A percentile compares a stretch with the other conserved stretches of the same genome.
phyloP scores from a whole-genome alignment of 2,888 invertebrate species.

The Belgica antarctica region DNA sequence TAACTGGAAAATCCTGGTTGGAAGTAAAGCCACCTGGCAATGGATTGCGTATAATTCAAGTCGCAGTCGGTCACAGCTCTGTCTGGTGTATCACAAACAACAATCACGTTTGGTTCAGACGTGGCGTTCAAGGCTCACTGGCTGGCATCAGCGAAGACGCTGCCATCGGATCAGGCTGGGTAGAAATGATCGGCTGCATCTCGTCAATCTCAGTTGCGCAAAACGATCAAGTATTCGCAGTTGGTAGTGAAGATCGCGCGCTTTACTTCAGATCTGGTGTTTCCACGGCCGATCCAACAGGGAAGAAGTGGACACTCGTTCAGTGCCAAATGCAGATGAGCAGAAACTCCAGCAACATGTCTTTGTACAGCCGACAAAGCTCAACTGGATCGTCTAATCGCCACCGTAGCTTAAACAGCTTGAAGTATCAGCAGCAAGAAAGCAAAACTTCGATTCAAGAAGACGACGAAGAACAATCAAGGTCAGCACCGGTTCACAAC shows the following conservation, averaged over 20 bases:
- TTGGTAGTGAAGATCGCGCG: constrained; percentile 77
- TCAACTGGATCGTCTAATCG: constrained; percentile 59
- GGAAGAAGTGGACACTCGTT: constrained; percentile 80
- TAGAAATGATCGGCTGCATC: constrained; percentile 86
- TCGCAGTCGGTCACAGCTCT: constrained; percentile 78
- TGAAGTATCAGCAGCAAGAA: constrained; percentile 54
- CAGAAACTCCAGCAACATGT: constrained; percentile 76
- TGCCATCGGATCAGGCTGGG: constrained; percentile 81
- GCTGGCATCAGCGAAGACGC: constrained; percentile 72
- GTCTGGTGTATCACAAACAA: constrained; percentile 77
- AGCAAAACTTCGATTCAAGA: constrained; percentile 52
- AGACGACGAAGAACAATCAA: constrained; percentile 64
- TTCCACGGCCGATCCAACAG: constrained; percentile 71
- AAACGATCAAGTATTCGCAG: constrained; percentile 86
- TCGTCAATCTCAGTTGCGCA: constrained; percentile 77
- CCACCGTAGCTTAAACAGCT: constrained; percentile 68
- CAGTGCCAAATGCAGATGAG: constrained; percentile 80
- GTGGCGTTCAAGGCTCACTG: constrained; percentile 67
- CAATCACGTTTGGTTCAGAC: constrained; percentile 83
- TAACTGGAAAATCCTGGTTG: constrained; percentile 70
- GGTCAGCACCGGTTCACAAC: constrained; percentile 71
- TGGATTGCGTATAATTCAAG: constrained; percentile 68
- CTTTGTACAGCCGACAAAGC: constrained; percentile 60
- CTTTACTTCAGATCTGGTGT: constrained; percentile 79
- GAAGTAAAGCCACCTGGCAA: constrained; percentile 74